phyloP scores from a whole-genome alignment of 2,113 vertebrate genomes.

The Nothobranchius kuhntae region DNA sequence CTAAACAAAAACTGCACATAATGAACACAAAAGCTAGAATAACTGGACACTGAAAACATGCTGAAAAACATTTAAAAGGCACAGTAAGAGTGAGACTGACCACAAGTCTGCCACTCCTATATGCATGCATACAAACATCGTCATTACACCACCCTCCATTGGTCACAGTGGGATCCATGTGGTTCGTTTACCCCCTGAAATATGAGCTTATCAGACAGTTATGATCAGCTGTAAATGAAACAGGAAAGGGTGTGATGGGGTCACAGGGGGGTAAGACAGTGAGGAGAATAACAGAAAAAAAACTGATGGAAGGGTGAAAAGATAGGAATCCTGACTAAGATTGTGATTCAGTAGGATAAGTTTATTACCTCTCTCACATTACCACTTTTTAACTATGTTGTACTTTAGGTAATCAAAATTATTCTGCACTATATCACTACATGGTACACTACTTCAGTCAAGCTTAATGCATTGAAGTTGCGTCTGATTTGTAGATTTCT shows the following conservation, averaged over 20 bases:
- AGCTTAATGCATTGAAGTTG: no score
- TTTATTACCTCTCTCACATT: no score
- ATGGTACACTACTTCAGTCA: no score
- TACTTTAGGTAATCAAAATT: no score
- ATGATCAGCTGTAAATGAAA: conserved; percentile 56
- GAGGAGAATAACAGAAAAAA: background rate
- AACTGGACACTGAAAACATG: background rate
- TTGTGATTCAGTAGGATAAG: no score
- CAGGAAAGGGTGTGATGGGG: conserved; percentile 2
- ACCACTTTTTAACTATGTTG: no score
- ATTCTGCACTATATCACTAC: no score
- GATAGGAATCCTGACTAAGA: no score
- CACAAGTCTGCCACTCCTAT: background rate
- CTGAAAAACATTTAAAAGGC: background rate
- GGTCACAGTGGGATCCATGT: conserved; percentile 35
- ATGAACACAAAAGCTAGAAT: background rate
- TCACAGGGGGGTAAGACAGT: background rate
- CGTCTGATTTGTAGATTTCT: no score
- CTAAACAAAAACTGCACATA: no score
- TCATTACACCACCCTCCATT: conserved; percentile 8
- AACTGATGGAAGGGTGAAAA: conserved; percentile 7
- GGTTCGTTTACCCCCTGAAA: conserved; percentile 45
- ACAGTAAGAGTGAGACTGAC: background rate
- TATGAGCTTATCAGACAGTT: conserved; percentile 27
- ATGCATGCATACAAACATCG: conserved; percentile 19